Base-by-base conservation (phyloP, 2,797 vertebrate species). In the Thamnophis elegans region DNA sequence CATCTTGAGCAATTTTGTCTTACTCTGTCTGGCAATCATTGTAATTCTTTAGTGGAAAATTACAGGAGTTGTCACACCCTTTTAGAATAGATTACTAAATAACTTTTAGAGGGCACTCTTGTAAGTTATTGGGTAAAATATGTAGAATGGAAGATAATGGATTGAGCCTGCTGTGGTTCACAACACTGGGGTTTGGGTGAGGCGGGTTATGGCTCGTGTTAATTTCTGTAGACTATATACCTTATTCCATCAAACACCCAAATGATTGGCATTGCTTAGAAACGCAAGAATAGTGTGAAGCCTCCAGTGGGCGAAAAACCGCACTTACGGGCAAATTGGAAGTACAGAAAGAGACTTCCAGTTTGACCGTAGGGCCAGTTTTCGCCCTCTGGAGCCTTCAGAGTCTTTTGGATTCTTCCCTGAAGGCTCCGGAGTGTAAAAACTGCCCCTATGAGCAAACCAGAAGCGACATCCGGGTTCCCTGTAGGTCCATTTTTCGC, bases 21-120 rank as follows among this genome's bases (percentile, higher is more conserved):
- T 87, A 51, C 42, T 91, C 86, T 91, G 47, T 55, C 51, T 87
- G 90, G 85, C 90, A 91, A 42, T 47, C 82, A 62, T 65, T 12
- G 16, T 26, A 87, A 53, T 68, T 87, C 13, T 9, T 32, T 26
- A 82, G 55, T 10, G 65, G 20, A 82, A 68, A 92, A 58, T 59
- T 73, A 25, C 91, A 42, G 42, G 53, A 68, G 42, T 60, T 60
- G 47, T 91, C 26, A 16, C 32, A 53, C 14, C 10, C 28, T 90
- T 59, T 51, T 3, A 18, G 13, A 32, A 87, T 32, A 32, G 90
- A 60, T 42, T 36, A 68, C 59, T 18, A 36, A 22, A 11, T 16
- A 65, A 42, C 55, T 58, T 87, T 32, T 62, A 51, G 56, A 22
- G 56, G 78, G 10, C 58, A 47, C 42, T 60, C 56, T 22, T 54